Conservation (phyloP, 2,797 vertebrate species). For the Euthynnus affinis region DNA sequence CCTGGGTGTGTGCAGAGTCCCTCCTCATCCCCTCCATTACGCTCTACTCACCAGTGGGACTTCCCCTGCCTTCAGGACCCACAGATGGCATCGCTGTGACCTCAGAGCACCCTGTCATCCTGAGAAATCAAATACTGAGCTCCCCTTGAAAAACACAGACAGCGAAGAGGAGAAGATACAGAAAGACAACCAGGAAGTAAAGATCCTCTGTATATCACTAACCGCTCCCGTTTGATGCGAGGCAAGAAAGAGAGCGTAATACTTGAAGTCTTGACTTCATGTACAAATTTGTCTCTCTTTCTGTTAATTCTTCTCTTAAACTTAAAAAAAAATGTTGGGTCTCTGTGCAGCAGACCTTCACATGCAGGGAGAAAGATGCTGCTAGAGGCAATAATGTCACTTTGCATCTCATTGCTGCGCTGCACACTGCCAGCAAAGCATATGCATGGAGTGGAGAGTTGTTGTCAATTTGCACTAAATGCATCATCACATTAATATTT, state of each 20-base stretch:
- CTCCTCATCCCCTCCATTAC: conserved; percentile 26
- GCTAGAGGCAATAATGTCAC: conserved; percentile 78
- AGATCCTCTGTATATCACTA: conserved; percentile 18
- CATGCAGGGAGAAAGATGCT: conserved; percentile 70
- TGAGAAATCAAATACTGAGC: conserved; percentile 27
- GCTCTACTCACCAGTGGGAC: conserved; percentile 25
- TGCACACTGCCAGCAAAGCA: conserved; percentile 70
- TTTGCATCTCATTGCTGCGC: conserved; percentile 70
- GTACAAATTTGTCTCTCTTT: neutral
- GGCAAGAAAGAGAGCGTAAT: neutral
- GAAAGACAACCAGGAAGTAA: conserved; percentile 2
- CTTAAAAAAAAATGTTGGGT: conserved; percentile 32
- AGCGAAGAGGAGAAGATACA: neutral
- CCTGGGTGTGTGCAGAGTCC: conserved; percentile 20
- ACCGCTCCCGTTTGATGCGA: neutral
- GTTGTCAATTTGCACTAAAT: conserved; percentile 65
- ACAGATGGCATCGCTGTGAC: conserved; percentile 35
- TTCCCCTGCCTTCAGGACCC: conserved; percentile 29
- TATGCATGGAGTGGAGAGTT: conserved; percentile 45
- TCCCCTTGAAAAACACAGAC: neutral
- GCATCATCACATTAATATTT: conserved; percentile 75
- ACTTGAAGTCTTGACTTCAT: conserved; percentile 20
- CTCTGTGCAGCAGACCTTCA: conserved; percentile 26
- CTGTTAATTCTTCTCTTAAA: conserved; percentile 18
- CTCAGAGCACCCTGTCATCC: conserved; percentile 52